Evolutionary conservation across 2,888 invertebrate species (phyloP).

Genomic region (Cepaea hortensis): DNA sequence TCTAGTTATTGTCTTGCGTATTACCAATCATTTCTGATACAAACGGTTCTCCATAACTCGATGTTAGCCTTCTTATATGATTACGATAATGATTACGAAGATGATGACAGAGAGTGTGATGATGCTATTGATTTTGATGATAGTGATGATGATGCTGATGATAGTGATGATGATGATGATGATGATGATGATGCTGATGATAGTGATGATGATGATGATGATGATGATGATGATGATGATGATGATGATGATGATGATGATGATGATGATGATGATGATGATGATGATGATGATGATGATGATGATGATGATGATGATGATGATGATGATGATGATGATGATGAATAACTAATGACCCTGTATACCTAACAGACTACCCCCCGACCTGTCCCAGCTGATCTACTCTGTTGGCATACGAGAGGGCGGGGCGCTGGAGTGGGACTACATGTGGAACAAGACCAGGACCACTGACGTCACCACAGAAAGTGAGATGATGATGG

Average conservation of each 20-base stretch:
- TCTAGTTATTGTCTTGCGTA: too few relatives aligned
- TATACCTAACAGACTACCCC: constrained; percentile 57
- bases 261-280: too few relatives aligned
- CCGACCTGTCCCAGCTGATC: constrained; percentile 69
- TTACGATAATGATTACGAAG: neutral
- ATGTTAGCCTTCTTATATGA: neutral
- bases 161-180: neutral
- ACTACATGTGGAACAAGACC: constrained; percentile 72
- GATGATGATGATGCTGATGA: neutral
- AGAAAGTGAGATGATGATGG: constrained; percentile 72
- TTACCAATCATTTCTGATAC: too few relatives aligned
- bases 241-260: too few relatives aligned
- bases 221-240: too few relatives aligned
- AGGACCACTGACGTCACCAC: constrained; percentile 69
- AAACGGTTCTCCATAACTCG: too few relatives aligned
- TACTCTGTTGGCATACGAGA: constrained; percentile 72
- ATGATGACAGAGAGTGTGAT: neutral
- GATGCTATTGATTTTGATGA: neutral
- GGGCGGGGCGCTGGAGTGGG: constrained; percentile 74
- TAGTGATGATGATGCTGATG: neutral
- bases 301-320: too few relatives aligned
- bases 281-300: too few relatives aligned
- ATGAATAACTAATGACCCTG: neutral
- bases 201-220: neutral
- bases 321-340: neutral